These are phyloP conservation scores for Heliothis peltigera DNA, from an alignment of 2,888 invertebrate genomes.

Conservation along the genomic window DNA sequence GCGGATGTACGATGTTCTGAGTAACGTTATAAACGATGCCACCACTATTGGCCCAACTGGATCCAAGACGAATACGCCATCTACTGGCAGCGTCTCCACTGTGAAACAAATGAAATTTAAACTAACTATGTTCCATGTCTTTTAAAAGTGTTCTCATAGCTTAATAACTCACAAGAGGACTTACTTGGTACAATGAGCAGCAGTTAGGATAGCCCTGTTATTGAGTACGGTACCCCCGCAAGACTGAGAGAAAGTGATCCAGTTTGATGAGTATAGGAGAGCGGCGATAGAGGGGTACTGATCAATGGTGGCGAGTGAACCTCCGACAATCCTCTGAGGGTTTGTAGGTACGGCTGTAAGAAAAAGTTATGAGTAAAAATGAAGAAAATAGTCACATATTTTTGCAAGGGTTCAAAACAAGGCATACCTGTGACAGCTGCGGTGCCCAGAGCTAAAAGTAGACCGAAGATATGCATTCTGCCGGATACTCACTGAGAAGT, in stretches of 20 bases:
- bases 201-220: slow-evolving; percentile 55
- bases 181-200: slow-evolving; percentile 62
- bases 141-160: too few relatives aligned
- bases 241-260: slow-evolving; percentile 38
- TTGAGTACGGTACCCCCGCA: slow-evolving; percentile 64
- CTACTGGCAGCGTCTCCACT: slow-evolving; percentile 34
- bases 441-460: neutral
- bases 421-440: neutral
- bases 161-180: neutral
- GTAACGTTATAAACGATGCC: slow-evolving; percentile 56
- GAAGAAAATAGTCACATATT: neutral
- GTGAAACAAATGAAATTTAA: neutral
- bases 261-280: slow-evolving; percentile 51
- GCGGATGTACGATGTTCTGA: slow-evolving; percentile 58
- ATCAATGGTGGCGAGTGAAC: slow-evolving; percentile 58
- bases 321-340: slow-evolving; percentile 68
- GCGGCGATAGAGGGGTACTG: slow-evolving; percentile 49
- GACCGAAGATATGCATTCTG: slow-evolving; percentile 1
- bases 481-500: neutral
- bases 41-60: slow-evolving; percentile 63
- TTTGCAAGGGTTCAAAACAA: neutral
- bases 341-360: slow-evolving; percentile 35
- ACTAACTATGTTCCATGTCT: too few relatives aligned
- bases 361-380: neutral
- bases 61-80: slow-evolving; percentile 64